A percentile compares a stretch with the other conserved stretches of the same genome.
These are phyloP conservation scores for Lithobates pipiens DNA, from an alignment of 2,797 vertebrate species.

Conservation along the genomic window DNA sequence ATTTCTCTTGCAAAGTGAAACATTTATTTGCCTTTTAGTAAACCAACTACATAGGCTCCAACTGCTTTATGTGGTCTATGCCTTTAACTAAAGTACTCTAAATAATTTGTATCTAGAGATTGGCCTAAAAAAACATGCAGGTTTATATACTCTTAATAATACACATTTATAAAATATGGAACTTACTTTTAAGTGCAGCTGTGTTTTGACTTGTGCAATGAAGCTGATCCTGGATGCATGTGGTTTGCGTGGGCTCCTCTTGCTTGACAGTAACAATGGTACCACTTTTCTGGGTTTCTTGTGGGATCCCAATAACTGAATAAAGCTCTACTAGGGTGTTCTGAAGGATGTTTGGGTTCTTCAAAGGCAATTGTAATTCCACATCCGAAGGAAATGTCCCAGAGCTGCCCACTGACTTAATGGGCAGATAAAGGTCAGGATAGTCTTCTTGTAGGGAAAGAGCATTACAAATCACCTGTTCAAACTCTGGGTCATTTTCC, in stretches of 20 bases:
- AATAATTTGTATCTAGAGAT: too few species aligned
- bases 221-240: background rate
- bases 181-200: conserved; percentile 6
- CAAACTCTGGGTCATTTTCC: conserved; percentile 34
- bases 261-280: too few species aligned
- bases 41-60: too few species aligned
- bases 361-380: background rate
- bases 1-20: too few species aligned
- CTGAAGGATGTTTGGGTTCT: background rate
- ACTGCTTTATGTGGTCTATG: too few species aligned
- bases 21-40: too few species aligned
- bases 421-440: conserved; percentile 2
- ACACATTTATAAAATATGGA: background rate
- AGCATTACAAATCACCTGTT: conserved; percentile 12
- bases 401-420: background rate
- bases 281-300: background rate
- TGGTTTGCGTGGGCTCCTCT: background rate
- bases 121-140: too few species aligned
- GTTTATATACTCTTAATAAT: too few species aligned
- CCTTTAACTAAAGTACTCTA: too few species aligned
- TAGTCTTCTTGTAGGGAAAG: conserved; percentile 50
- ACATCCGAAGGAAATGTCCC: background rate
- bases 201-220: background rate
- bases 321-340: conserved; percentile 15
- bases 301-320: conserved; percentile 6